Percentiles rank a stretch among this genome's conserved stretches.
These are phyloP conservation scores for Alloplasta piceator DNA, from an alignment of 2,888 invertebrate species.

Conservation along the genomic window DNA sequence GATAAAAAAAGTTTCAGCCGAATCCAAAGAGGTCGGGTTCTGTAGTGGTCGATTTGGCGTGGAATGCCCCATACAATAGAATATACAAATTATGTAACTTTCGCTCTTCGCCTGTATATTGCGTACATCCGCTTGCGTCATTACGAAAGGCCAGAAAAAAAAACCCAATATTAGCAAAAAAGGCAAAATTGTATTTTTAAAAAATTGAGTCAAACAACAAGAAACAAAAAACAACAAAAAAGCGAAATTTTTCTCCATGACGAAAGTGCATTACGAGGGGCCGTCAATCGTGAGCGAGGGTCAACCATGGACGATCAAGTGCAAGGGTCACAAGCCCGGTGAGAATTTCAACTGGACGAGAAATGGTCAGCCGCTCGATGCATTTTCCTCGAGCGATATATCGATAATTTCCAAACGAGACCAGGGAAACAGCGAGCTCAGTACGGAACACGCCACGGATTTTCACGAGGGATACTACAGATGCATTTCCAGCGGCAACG, in stretches of 20 bases:
- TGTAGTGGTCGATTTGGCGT: too few species aligned
- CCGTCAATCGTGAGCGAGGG: slow-evolving; percentile 72
- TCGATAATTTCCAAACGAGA: slow-evolving; percentile 64
- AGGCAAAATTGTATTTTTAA: slow-evolving; percentile 11
- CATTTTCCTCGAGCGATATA: slow-evolving; percentile 75
- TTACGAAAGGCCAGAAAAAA: background rate
- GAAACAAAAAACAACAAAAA: slow-evolving; percentile 38
- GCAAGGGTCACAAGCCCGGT: slow-evolving; percentile 72
- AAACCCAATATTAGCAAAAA: slow-evolving; percentile 1
- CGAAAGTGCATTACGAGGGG: slow-evolving; percentile 76
- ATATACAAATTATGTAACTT: background rate
- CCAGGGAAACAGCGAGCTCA: slow-evolving; percentile 69
- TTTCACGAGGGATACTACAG: slow-evolving; percentile 79
- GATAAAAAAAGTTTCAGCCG: too few species aligned
- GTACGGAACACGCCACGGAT: slow-evolving; percentile 72
- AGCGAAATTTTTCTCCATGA: slow-evolving; percentile 59
- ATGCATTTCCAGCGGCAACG: slow-evolving; percentile 74
- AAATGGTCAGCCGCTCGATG: slow-evolving; percentile 75
- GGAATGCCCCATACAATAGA: background rate
- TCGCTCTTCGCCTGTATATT: slow-evolving; percentile 28
- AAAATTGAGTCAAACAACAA: slow-evolving; percentile 9
- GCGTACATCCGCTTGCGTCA: slow-evolving; percentile 21
- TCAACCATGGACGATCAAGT: slow-evolving; percentile 78
- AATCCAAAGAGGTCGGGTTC: too few species aligned
- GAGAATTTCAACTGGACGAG: slow-evolving; percentile 78